Evolutionary conservation across 2,888 invertebrate genomes (phyloP).

Genomic region (Rhodophaea formosa): DNA sequence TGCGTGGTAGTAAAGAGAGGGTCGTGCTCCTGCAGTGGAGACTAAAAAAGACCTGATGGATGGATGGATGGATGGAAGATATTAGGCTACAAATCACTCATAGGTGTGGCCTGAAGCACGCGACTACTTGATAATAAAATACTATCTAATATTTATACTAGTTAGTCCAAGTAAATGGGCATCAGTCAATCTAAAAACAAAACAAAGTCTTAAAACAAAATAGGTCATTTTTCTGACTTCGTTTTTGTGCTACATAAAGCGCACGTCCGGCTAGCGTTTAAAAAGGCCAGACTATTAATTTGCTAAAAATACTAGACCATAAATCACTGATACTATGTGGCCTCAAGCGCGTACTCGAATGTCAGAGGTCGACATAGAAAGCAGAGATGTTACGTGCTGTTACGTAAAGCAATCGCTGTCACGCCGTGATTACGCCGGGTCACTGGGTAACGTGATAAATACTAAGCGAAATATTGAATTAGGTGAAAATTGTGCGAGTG

Average conservation of each 20-base stretch:
- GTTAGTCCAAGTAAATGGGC: too few species aligned
- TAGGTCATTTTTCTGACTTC: not conserved
- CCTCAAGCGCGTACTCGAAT: slow-evolving; percentile 30
- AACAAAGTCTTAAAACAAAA: too few species aligned
- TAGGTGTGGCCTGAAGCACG: too few species aligned
- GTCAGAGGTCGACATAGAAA: slow-evolving; percentile 43
- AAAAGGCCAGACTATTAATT: slow-evolving; percentile 14
- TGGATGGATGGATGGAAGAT: too few species aligned
- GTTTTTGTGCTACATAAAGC: not conserved
- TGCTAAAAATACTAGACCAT: slow-evolving; percentile 25
- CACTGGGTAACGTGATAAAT: slow-evolving; percentile 41
- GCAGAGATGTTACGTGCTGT: slow-evolving; percentile 37
- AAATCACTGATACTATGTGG: slow-evolving; percentile 35
- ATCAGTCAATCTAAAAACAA: too few species aligned
- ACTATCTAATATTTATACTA: too few species aligned
- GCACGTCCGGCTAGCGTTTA: slow-evolving; percentile 3
- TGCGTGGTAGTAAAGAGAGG: too few species aligned
- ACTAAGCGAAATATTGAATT: slow-evolving; percentile 6
- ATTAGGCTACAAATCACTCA: too few species aligned
- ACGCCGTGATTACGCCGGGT: slow-evolving; percentile 44
- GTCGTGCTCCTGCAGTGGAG: too few species aligned
- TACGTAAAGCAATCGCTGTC: slow-evolving; percentile 34
- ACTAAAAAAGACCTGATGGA: too few species aligned
- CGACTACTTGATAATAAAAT: too few species aligned
- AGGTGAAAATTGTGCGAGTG: slow-evolving; percentile 5